Evolutionary conservation across 2,888 invertebrate species (phyloP).

Genomic region (Gortyna flavago): DNA sequence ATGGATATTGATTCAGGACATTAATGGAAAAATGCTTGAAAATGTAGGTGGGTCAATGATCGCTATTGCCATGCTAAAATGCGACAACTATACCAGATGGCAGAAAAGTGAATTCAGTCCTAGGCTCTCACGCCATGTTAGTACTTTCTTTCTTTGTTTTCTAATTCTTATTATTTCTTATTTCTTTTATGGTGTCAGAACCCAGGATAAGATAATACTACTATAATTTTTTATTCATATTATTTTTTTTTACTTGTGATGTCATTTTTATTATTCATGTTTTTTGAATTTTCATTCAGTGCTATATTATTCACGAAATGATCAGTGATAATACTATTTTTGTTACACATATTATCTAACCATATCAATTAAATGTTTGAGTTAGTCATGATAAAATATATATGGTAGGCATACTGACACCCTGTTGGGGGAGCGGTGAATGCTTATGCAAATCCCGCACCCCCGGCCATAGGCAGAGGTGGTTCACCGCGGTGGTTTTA

Average conservation of each 20-base stretch:
- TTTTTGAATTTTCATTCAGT: background rate
- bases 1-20: background rate
- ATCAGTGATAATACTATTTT: slow-evolving; percentile 15
- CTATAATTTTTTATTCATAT: slow-evolving; percentile 4
- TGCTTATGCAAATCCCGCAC: too few species aligned
- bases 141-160: background rate
- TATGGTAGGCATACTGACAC: background rate
- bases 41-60: background rate
- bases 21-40: background rate
- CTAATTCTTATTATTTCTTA: background rate
- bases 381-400: slow-evolving; percentile 5
- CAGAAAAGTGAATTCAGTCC: background rate
- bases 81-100: background rate
- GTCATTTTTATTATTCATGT: background rate
- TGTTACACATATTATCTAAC: slow-evolving; percentile 20
- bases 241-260: background rate
- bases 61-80: background rate
- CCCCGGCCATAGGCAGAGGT: too few species aligned
- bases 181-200: background rate
- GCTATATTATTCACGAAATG: background rate
- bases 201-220: background rate
- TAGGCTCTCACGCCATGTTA: too few species aligned
- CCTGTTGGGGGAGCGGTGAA: too few species aligned
- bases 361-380: slow-evolving; percentile 13
- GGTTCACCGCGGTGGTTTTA: too few species aligned